Evolutionary conservation across 2,888 invertebrate genomes (phyloP).

Genomic region (Ectropis crepuscularia): DNA sequence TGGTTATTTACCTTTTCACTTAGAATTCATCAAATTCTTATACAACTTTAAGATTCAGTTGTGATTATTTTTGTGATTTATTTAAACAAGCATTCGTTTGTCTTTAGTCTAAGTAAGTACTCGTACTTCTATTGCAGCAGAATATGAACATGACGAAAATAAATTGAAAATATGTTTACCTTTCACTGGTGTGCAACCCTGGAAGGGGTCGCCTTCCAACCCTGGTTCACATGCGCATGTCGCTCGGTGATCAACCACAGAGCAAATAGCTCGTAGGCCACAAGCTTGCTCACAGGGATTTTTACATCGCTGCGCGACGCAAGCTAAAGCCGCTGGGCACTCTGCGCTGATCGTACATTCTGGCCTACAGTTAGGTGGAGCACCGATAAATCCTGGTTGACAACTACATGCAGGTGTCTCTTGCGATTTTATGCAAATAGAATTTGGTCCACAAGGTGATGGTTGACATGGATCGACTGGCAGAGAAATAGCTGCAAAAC

Average conservation of each 20-base stretch:
- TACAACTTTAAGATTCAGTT: background rate
- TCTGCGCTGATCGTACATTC: slow-evolving; percentile 89
- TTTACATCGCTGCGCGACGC: slow-evolving; percentile 86
- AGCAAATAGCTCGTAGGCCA: slow-evolving; percentile 84
- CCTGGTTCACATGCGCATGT: slow-evolving; percentile 86
- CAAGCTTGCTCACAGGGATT: slow-evolving; percentile 89
- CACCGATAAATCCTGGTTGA: slow-evolving; percentile 85
- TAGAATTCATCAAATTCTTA: slow-evolving; percentile 6
- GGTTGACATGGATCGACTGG: slow-evolving; percentile 86
- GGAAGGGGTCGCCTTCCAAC: slow-evolving; percentile 87
- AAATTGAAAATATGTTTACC: slow-evolving; percentile 57
- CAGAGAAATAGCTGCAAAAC: slow-evolving; percentile 54
- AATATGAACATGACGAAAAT: slow-evolving; percentile 24
- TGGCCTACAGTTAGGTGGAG: slow-evolving; percentile 88
- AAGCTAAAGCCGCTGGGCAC: slow-evolving; percentile 87
- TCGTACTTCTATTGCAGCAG: background rate
- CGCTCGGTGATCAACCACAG: slow-evolving; percentile 87
- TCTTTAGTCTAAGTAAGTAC: background rate
- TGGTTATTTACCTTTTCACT: slow-evolving; percentile 24
- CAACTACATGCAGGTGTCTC: slow-evolving; percentile 87
- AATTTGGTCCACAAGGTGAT: slow-evolving; percentile 88
- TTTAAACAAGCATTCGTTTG: background rate
- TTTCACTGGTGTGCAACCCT: slow-evolving; percentile 76
- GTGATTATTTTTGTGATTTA: slow-evolving; percentile 1
- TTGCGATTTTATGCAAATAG: slow-evolving; percentile 86